Conservation (phyloP, 2,113 vertebrate species). For the Rhegmatorhina hoffmannsi region DNA sequence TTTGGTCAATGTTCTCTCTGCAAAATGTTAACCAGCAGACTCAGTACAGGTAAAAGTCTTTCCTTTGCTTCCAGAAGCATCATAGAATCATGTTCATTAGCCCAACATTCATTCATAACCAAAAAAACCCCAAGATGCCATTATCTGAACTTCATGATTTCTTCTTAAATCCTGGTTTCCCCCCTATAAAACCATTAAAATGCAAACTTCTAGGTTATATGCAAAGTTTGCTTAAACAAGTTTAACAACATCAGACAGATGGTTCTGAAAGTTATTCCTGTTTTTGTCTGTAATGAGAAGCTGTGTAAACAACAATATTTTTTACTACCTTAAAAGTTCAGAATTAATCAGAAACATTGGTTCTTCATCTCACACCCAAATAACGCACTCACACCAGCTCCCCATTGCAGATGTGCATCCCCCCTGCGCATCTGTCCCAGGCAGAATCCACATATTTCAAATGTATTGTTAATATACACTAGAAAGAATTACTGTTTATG, state of each 20-base stretch:
- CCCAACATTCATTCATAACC: not conserved
- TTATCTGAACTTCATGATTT: not conserved
- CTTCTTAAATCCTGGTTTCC: not conserved
- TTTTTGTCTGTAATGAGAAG: not conserved
- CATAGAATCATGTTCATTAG: not conserved
- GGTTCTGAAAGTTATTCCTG: not conserved
- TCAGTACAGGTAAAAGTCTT: not conserved
- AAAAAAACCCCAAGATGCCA: not conserved
- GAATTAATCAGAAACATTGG: not conserved
- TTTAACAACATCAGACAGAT: not conserved
- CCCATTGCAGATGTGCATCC: not conserved
- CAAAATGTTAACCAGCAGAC: not conserved
- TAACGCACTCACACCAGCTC: not conserved
- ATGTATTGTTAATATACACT: not conserved
- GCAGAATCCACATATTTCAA: not conserved
- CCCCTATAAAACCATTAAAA: not conserved
- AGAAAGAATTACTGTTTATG: not conserved
- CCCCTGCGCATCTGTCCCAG: not conserved
- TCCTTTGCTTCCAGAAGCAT: not conserved
- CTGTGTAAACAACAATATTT: not conserved
- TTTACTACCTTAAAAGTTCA: not conserved
- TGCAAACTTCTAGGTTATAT: not conserved
- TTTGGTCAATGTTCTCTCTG: not conserved
- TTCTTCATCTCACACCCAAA: not conserved
- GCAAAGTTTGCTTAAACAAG: not conserved